These are phyloP conservation scores for Deilephila porcellus DNA, from an alignment of 2,888 invertebrate species.

Conservation along the genomic window DNA sequence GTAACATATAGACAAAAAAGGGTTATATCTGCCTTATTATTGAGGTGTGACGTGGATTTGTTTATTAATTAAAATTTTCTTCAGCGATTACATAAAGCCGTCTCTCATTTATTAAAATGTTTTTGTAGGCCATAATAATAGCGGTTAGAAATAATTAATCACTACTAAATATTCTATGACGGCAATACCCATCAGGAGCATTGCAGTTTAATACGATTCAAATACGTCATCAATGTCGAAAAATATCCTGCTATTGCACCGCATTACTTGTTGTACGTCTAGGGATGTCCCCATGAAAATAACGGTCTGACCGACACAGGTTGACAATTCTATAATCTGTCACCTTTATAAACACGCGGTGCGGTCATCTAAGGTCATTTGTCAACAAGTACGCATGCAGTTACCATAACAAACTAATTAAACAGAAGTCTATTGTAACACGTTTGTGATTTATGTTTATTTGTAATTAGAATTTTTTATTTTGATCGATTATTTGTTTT, in stretches of 20 bases:
- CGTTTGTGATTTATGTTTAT: neutral
- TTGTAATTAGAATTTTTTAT: neutral
- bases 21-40: too few relatives aligned
- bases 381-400: neutral
- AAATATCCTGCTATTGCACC: neutral
- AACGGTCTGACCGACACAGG: neutral
- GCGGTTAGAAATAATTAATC: too few relatives aligned
- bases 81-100: too few relatives aligned
- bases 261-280: neutral
- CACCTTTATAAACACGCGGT: neutral
- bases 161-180: too few relatives aligned
- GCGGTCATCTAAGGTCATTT: neutral
- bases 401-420: neutral
- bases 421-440: neutral
- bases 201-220: too few relatives aligned
- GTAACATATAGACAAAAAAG: too few relatives aligned
- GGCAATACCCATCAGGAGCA: too few relatives aligned
- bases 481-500: neutral
- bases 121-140: too few relatives aligned
- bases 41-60: too few relatives aligned
- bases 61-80: too few relatives aligned
- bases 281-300: slow-evolving; percentile 15
- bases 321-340: neutral
- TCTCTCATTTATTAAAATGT: too few relatives aligned
- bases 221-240: neutral